These are phyloP conservation scores for Callorhinus ursinus DNA, from an alignment of 2,113 vertebrate species.

Conservation along the genomic window DNA sequence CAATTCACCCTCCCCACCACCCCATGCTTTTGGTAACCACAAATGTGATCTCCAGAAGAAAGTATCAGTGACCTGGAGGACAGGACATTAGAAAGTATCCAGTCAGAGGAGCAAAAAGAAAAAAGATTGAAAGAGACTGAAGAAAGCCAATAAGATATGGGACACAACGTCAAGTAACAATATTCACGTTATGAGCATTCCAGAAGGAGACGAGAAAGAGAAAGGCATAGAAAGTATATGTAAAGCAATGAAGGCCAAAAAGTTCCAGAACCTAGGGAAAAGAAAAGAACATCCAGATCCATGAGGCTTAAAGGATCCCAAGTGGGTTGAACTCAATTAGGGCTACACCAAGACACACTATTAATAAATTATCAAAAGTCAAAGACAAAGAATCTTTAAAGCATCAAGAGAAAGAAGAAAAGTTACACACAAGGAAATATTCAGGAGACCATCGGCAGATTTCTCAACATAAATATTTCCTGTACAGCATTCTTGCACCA, in stretches of 20 bases:
- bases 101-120: not conserved
- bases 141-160: not conserved
- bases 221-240: not conserved
- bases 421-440: not conserved
- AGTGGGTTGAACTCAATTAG: not conserved
- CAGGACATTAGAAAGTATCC: not conserved
- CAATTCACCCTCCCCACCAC: not conserved
- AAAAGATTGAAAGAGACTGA: not conserved
- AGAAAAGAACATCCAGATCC: not conserved
- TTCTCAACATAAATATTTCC: not conserved
- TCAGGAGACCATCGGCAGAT: not conserved
- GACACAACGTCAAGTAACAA: not conserved
- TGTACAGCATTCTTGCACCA: not conserved
- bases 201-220: not conserved
- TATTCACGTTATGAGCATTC: not conserved
- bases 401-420: not conserved
- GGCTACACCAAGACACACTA: not conserved
- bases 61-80: not conserved
- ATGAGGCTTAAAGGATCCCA: not conserved
- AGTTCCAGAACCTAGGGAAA: not conserved
- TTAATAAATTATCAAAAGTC: not conserved
- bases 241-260: not conserved
- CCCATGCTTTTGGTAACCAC: not conserved
- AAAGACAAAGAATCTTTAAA: not conserved
- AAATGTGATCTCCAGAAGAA: not conserved